Base-by-base conservation (phyloP, 2,888 invertebrate species). In the Pristionchus maxplancki region DNA sequence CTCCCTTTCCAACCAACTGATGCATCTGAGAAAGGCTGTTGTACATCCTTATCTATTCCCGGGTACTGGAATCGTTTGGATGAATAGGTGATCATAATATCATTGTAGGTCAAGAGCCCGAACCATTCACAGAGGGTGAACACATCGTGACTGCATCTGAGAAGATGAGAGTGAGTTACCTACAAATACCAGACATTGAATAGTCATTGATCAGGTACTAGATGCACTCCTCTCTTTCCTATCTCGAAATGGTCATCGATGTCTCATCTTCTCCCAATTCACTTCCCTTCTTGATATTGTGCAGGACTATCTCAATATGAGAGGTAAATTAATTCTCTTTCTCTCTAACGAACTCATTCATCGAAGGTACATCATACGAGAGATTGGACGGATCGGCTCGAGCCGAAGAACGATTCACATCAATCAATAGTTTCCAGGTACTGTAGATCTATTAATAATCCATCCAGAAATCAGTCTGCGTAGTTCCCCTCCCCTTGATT, bases 201-300 rank as follows among this genome's bases (percentile, higher is more conserved):
- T n/a, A 48, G 1, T 40, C 9, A 40, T 5, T 44, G 8, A 40
- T 62, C 64, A 90, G 88, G 90, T 95, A 58, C 91, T 95, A 48
- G 95, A 95, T 91, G 91, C 92, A 48, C 91, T 95, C 85, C 92
- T 95, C 88, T 89, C 90, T 17, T 94, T 94, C 91, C 91, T 95
- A 50, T 91, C 94, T 81, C 89, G 90, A 5, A 90, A 91, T 1
- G 94, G 94, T 8, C 95, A 95, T 92, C 95, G 95, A 89, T 95
- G 95, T 9, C 93, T 95, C 58, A 86, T 95, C 88, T 95, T 95
- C 92, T 95, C 95, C 20, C 95, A 95, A 93, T 95, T 95, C 95
- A 95, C 95, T 20, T 93, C 94, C 34, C 94, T 95, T 94, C 91
- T 95, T 89, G 95, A 95, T 91, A 95, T 95, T 48, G 89, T 95